A percentile compares a stretch with the other conserved stretches of the same genome.
Conservation (phyloP, 2,888 invertebrate species). For the Eupithecia exiguata region DNA sequence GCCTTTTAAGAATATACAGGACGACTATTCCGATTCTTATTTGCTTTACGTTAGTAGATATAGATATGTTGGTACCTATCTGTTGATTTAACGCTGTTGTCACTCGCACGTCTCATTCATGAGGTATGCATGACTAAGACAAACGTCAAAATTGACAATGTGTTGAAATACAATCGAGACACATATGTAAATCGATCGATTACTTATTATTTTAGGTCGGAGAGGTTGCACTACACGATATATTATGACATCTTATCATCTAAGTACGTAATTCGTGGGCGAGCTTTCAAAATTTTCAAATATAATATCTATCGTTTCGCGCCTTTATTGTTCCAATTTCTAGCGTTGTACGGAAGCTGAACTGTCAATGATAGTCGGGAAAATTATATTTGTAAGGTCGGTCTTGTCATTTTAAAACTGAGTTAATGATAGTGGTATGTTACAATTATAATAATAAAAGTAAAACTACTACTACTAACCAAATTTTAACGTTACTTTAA, state of each 20-base stretch:
- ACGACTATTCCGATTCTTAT: background rate
- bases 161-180: conserved; percentile 43
- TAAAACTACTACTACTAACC: too few species aligned
- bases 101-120: conserved; percentile 40
- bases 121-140: conserved; percentile 42
- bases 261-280: conserved; percentile 81
- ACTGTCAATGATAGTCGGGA: conserved; percentile 30
- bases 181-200: conserved; percentile 75
- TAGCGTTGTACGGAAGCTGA: conserved; percentile 35
- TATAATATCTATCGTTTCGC: conserved; percentile 38
- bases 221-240: conserved; percentile 73
- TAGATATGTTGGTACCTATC: background rate
- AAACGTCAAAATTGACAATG: conserved; percentile 54
- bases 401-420: background rate
- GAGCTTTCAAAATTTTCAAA: conserved; percentile 72
- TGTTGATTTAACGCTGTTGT: background rate
- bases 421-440: background rate
- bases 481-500: background rate
- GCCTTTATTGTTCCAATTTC: conserved; percentile 36
- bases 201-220: conserved; percentile 73
- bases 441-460: background rate
- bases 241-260: conserved; percentile 71
- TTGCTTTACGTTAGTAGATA: background rate
- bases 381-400: background rate
- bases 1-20: background rate